Evolutionary conservation across 2,113 vertebrate genomes (phyloP), one percentile per base, ranked within the genome.

Genomic region (Myotis lucifugus): DNA sequence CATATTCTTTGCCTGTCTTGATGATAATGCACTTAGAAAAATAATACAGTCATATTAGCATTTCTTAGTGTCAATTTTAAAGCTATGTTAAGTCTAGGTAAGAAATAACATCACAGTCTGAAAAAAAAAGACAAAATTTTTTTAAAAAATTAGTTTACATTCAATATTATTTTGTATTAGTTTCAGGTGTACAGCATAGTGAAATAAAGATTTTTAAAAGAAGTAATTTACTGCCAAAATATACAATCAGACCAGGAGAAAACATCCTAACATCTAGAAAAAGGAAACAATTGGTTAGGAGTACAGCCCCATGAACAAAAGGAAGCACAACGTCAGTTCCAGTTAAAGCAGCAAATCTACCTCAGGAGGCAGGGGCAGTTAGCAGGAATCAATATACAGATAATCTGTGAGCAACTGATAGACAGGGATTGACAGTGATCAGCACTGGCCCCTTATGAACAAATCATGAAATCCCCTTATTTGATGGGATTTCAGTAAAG

Each of bases 151-250:
- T 76, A 37, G 67, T 70, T 70, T 70, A 70, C 67, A 37, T 37
- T 69, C 29, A 50, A 11, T 77, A 50, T 50, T 77, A 77, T 77
- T n/a, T 77, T 77, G 74, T 77, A 50, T 77, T 77, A 50, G 74
- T 50, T 77, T 77, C 17, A 77, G 29, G 46, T 77, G 48, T n/a
- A 77, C 8, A 29, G 73, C 42, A 76, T 5, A 76, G 8, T 77
- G 48, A 52, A 77, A 77, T 54, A 81, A 86, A 81, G 61, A 86
- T 64, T 48, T 64, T 83, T 52, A 34, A 90, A 66, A 72, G 19
- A 81, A 85, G 29, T 69, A 29, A 90, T 91, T 66, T 78, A 78
- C 27, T 72, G 18, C 48, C 54, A 61, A 94, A 89, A 85, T 54
- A 12, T 40, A 64, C 0, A 76, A n/a, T 93, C 72, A 88, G 37